A percentile compares a stretch with the other conserved stretches of the same genome.
Conservation (phyloP, 2,113 vertebrate species). For the Epinephelus fuscoguttatus region DNA sequence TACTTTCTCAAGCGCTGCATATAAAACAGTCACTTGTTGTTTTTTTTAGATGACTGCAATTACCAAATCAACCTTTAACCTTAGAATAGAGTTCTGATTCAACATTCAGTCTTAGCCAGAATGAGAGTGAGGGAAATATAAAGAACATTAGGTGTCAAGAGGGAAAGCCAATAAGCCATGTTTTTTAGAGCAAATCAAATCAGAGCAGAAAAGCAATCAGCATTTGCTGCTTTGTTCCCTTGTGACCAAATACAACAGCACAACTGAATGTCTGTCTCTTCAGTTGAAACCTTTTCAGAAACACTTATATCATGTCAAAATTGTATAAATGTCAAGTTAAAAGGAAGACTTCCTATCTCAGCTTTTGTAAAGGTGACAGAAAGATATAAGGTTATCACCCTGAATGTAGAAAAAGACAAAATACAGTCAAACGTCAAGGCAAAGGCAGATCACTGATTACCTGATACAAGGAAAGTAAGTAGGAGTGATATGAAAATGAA, state of each 20-base stretch:
- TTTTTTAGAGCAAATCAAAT: conserved; percentile 32
- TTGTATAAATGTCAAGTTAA: neutral
- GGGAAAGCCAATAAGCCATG: conserved; percentile 7
- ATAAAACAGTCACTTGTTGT: neutral
- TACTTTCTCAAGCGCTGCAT: neutral
- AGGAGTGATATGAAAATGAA: conserved; percentile 7
- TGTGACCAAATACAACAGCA: neutral
- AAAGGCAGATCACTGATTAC: neutral
- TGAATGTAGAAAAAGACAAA: neutral
- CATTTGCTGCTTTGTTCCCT: conserved; percentile 5
- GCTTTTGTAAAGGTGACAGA: neutral
- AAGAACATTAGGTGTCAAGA: conserved; percentile 15
- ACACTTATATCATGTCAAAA: neutral
- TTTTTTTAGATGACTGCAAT: neutral
- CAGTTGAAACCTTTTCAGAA: conserved; percentile 20
- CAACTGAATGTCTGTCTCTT: neutral
- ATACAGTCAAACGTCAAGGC: neutral
- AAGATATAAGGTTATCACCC: neutral
- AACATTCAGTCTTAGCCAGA: neutral
- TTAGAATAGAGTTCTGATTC: neutral
- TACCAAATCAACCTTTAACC: neutral
- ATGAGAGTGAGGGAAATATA: conserved; percentile 6
- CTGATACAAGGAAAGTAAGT: neutral
- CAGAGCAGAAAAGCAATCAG: conserved; percentile 42
- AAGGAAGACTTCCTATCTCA: neutral